Conservation (phyloP, 2,888 invertebrate genomes). For the Netelia melanura region DNA sequence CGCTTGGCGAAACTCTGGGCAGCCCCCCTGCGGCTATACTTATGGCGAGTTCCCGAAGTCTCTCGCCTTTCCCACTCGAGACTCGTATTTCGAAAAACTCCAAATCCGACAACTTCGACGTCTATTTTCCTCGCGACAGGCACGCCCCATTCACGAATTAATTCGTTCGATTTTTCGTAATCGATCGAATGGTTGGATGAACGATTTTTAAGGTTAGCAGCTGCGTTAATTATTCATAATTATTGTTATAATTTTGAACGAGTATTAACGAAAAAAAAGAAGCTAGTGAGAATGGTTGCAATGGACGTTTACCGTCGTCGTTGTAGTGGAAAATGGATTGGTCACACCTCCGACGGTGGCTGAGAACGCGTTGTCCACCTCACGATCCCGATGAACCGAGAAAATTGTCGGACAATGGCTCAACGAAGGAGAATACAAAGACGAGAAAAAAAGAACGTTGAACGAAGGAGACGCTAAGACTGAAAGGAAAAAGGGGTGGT, state of each 20-base stretch:
- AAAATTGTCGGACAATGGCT: constrained; percentile 61
- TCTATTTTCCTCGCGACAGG: constrained; percentile 26
- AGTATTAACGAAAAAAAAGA: background rate
- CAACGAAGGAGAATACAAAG: constrained; percentile 57
- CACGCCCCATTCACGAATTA: constrained; percentile 3
- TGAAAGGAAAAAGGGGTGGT: constrained; percentile 44
- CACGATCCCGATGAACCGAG: constrained; percentile 55
- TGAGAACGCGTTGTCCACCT: constrained; percentile 31
- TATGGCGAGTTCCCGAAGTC: constrained; percentile 63
- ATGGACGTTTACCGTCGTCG: constrained; percentile 31
- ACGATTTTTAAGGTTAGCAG: background rate
- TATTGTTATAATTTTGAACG: background rate
- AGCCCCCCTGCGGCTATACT: constrained; percentile 77
- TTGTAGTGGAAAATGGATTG: constrained; percentile 57
- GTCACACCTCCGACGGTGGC: constrained; percentile 49
- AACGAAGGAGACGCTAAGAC: constrained; percentile 23
- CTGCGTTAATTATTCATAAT: background rate
- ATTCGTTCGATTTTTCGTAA: constrained; percentile 3
- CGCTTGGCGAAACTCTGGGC: constrained; percentile 46
- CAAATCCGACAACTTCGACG: constrained; percentile 30
- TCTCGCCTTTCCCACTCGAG: constrained; percentile 8
- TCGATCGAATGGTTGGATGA: background rate
- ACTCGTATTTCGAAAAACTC: constrained; percentile 38
- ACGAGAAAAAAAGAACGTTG: constrained; percentile 15
- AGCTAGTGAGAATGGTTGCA: background rate